Percentiles rank a stretch among this genome's conserved stretches.
Conservation (phyloP, 2,113 vertebrate species). For the Prolemur simus region DNA sequence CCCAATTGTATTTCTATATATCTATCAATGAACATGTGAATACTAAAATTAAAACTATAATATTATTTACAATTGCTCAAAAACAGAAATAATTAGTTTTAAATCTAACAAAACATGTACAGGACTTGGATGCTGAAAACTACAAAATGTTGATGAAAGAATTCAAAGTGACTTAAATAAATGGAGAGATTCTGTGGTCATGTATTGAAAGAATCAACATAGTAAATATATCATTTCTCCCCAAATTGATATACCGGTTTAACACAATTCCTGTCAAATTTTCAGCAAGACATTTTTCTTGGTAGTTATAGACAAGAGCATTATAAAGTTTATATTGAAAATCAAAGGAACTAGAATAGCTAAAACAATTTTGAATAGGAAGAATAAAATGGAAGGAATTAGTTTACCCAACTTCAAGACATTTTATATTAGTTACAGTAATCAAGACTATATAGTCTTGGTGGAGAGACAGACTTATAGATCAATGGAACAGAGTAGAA, state of each 20-base stretch:
- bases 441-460: background rate
- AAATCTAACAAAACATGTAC: background rate
- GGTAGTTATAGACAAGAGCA: background rate
- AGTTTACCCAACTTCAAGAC: background rate
- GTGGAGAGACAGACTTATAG: background rate
- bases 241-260: background rate
- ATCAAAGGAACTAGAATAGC: background rate
- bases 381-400: background rate
- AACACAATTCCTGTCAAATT: background rate
- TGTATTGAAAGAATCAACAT: background rate
- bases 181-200: background rate
- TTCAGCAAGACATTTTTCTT: background rate
- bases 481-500: background rate
- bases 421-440: background rate
- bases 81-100: background rate
- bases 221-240: background rate
- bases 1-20: background rate
- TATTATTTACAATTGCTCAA: background rate
- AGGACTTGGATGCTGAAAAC: background rate
- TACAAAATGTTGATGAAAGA: background rate
- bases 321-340: background rate
- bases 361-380: background rate
- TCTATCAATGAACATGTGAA: background rate
- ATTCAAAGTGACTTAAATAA: background rate
- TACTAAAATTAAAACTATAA: background rate